phyloP scores from a whole-genome alignment of 2,888 invertebrate species.

The Nomada fucata region DNA sequence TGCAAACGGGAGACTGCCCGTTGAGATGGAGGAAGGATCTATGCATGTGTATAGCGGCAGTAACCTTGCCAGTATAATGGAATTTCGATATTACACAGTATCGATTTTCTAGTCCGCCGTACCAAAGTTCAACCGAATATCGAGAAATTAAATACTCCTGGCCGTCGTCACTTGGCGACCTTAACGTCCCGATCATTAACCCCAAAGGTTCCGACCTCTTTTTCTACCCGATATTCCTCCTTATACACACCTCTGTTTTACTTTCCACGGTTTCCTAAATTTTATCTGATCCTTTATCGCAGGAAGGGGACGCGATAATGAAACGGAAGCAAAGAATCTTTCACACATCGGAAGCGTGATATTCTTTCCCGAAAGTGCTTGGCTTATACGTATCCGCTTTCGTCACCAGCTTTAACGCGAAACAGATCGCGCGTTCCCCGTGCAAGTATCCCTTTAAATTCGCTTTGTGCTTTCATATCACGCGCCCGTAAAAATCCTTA shows the following conservation, averaged over 20 bases:
- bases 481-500: conserved; percentile 27
- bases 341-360: neutral
- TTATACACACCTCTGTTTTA: no score
- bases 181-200: neutral
- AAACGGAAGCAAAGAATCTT: conserved; percentile 1
- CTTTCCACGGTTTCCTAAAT: conserved; percentile 1
- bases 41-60: no score
- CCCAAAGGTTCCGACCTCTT: neutral
- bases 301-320: neutral
- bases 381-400: neutral
- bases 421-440: conserved; percentile 37
- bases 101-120: neutral
- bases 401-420: neutral
- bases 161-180: conserved; percentile 9
- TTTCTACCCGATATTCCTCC: neutral
- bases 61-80: conserved; percentile 17
- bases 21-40: neutral
- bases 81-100: conserved; percentile 24
- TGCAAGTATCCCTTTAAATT: conserved; percentile 28
- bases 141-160: neutral
- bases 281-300: neutral
- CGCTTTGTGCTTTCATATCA: conserved; percentile 31
- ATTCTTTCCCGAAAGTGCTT: conserved; percentile 11
- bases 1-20: neutral
- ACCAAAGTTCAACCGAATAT: conserved; percentile 5